Conservation (phyloP, 2,888 invertebrate species). For the Eutolmus rufibarbis region DNA sequence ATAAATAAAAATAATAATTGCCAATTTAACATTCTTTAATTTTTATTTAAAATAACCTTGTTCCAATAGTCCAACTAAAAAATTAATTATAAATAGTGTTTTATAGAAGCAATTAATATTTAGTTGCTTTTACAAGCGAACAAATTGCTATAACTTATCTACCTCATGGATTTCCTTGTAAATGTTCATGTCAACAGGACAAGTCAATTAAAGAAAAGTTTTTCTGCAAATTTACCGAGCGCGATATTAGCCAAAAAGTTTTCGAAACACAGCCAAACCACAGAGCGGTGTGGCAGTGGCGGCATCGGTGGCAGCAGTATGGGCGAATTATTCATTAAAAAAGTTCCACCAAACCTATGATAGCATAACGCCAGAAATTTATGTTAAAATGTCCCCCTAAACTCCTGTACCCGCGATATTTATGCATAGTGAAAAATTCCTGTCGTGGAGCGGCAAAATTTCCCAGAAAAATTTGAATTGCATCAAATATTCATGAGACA, state of each 20-base stretch:
- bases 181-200: background rate
- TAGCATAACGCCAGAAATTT: background rate
- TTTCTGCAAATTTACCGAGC: background rate
- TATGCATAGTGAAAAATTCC: slow-evolving; percentile 29
- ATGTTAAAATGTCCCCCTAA: background rate
- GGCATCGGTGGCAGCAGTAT: background rate
- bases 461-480: slow-evolving; percentile 26
- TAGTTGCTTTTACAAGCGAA: background rate
- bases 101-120: background rate
- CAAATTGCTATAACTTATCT: background rate
- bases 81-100: too few species aligned
- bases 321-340: slow-evolving; percentile 24
- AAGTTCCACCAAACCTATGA: background rate
- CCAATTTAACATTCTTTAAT: too few species aligned
- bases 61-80: too few species aligned
- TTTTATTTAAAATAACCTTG: too few species aligned
- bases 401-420: background rate
- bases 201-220: background rate
- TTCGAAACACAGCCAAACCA: background rate
- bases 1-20: too few species aligned
- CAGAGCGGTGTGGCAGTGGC: background rate
- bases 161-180: background rate
- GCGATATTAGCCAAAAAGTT: background rate
- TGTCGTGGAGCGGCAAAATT: background rate
- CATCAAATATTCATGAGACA: slow-evolving; percentile 34